These are phyloP conservation scores for Drosophila multiciliata DNA, from an alignment of 2,888 invertebrate species.

Conservation along the genomic window DNA sequence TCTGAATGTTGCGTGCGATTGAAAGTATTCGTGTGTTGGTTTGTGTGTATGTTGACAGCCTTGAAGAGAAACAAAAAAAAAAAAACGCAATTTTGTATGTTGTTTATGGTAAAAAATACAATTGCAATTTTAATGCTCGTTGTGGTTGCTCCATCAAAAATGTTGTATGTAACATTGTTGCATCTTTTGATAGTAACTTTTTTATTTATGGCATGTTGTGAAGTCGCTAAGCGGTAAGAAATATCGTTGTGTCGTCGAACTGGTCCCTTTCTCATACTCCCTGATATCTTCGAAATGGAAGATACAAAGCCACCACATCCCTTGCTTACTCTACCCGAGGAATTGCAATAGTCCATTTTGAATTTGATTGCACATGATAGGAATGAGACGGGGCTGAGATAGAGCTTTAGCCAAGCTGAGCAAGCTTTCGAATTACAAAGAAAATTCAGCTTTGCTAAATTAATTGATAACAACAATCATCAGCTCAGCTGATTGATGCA, in stretches of 20 bases:
- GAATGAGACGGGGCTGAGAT: background rate
- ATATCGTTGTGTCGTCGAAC: background rate
- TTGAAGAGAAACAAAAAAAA: constrained; percentile 67
- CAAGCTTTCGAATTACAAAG: background rate
- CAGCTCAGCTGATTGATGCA: background rate
- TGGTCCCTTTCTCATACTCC: background rate
- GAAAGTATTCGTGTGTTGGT: background rate
- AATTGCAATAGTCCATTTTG: background rate
- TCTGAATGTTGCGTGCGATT: constrained; percentile 8
- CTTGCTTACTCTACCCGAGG: background rate
- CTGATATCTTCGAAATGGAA: background rate
- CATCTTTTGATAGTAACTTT: constrained; percentile 11
- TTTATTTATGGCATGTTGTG: background rate
- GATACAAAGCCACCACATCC: background rate
- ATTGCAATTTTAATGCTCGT: constrained; percentile 8
- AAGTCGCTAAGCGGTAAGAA: background rate
- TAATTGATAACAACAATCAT: background rate
- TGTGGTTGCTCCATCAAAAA: constrained; percentile 30
- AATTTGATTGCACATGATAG: background rate
- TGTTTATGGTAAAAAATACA: constrained; percentile 23
- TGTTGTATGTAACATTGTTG: constrained; percentile 27
- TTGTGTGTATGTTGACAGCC: constrained; percentile 61
- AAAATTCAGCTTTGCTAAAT: background rate
- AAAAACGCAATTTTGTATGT: constrained; percentile 44
- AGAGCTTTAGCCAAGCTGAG: background rate